These are phyloP conservation scores for Yponomeuta sedellus DNA, from an alignment of 2,888 invertebrate genomes.

Conservation along the genomic window DNA sequence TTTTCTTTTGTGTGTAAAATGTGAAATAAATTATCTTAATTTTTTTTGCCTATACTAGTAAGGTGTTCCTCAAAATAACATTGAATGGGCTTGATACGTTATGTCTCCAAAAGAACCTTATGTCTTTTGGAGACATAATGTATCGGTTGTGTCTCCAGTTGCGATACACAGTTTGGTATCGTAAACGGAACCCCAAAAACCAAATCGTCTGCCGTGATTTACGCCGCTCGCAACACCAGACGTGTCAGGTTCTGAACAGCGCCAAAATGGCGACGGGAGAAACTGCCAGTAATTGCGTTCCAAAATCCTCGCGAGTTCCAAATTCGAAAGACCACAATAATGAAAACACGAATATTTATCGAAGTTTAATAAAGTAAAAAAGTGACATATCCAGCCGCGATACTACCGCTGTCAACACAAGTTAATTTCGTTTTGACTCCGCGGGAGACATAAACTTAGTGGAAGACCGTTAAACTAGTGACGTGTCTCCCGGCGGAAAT, in stretches of 20 bases:
- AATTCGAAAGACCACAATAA: neutral
- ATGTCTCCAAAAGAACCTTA: too few relatives aligned
- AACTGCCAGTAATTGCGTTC: conserved; percentile 4
- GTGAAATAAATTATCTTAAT: too few relatives aligned
- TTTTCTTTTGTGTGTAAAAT: too few relatives aligned
- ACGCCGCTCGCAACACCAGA: neutral
- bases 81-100: too few relatives aligned
- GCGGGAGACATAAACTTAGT: conserved; percentile 2
- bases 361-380: conserved; percentile 7
- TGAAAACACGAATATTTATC: conserved; percentile 9
- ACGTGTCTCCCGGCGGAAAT: neutral
- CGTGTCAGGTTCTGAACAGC: neutral
- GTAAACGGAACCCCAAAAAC: neutral
- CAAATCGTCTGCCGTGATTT: neutral
- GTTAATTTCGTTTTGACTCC: conserved; percentile 10
- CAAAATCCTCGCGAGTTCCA: neutral
- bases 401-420: conserved; percentile 4
- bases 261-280: conserved; percentile 7
- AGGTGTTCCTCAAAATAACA: too few relatives aligned
- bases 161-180: neutral
- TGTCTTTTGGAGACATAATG: too few relatives aligned
- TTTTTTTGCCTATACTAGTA: too few relatives aligned
- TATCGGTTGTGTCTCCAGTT: too few relatives aligned
- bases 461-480: conserved; percentile 3
- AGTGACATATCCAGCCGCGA: conserved; percentile 8